Evolutionary conservation across 2,113 vertebrate genomes (phyloP).

Genomic region (Ciconia stormi): DNA sequence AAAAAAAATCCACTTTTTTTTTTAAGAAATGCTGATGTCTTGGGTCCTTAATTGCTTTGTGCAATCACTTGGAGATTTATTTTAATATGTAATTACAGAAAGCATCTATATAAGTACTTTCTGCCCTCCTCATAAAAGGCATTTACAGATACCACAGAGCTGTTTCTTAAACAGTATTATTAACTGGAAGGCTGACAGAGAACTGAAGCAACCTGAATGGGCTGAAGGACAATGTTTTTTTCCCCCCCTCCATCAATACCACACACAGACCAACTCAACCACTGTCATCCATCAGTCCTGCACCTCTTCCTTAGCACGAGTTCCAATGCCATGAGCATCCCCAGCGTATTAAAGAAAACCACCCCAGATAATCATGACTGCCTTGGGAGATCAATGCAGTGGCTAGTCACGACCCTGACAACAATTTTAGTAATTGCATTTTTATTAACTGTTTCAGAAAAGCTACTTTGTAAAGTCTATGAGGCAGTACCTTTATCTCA

Average conservation of each 20-base stretch:
- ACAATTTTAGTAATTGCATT: neutral
- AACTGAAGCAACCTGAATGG: neutral
- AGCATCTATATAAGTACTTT: neutral
- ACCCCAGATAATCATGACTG: neutral
- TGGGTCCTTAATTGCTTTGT: neutral
- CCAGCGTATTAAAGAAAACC: accelerated
- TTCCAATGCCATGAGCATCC: neutral
- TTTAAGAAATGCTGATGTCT: neutral
- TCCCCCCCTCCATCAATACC: neutral
- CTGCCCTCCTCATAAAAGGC: neutral
- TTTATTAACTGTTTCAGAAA: neutral
- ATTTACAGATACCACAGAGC: neutral
- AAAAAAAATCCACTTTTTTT: neutral
- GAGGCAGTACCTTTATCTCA: neutral
- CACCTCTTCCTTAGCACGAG: neutral
- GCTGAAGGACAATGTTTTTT: neutral
- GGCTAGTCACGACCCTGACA: neutral
- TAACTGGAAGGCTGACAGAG: neutral
- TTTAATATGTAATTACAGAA: neutral
- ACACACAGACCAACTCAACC: neutral
- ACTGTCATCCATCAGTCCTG: neutral
- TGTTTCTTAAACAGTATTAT: neutral
- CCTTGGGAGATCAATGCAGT: neutral
- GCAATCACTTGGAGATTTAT: neutral
- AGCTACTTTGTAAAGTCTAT: neutral